Evolutionary conservation across 2,797 vertebrate genomes (phyloP), one percentile per base, ranked within the genome.

Genomic region (Falco columbarius): DNA sequence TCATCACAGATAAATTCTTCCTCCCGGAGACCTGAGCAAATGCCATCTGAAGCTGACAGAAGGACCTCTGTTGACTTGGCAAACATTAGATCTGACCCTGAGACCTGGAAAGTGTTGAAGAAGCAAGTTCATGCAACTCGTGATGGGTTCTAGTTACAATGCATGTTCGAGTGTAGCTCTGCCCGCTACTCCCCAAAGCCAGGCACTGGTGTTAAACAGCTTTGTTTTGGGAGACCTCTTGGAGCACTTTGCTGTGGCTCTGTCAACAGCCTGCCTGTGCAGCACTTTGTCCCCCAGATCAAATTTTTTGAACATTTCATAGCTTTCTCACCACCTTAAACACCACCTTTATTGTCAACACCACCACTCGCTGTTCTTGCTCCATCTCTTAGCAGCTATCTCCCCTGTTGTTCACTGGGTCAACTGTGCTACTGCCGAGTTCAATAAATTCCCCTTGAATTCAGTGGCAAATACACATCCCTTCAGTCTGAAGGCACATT

Each of bases 11-110:
- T 61, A 94, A 93, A 89, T 83, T 71, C 75, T 91, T 92, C 71
- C 29, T 92, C 63, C 75, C 63, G 20, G 86, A 92, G 49, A 76
- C 36, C 47, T 71, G 42, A 88, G 86, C 56, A 93, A 95, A 87
- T 82, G 84, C 72, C 95, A 94, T 49, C 68, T 81, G 56, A 86
- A 82, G 91, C 90, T 94, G 95, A 82, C 86, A 85, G 90, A 66
- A 82, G 36, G 86, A 91, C 61, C 47, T 85, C 86, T 95, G 92
- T 90, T 96, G 91, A 74, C 71, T 85, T 89, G 89, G 84, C 68
- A 94, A 89, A 89, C 5, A 16, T 91, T 85, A 81, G 27, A 29
- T 46, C 54, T 93, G 89, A 95, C 92, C 84, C 84, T 42, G 79
- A 93, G 90, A 92, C 77, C 23, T 5, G 2, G 36, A 76, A 94